Base-by-base conservation (phyloP, 2,113 vertebrate species). In the Pangasianodon gigas region DNA sequence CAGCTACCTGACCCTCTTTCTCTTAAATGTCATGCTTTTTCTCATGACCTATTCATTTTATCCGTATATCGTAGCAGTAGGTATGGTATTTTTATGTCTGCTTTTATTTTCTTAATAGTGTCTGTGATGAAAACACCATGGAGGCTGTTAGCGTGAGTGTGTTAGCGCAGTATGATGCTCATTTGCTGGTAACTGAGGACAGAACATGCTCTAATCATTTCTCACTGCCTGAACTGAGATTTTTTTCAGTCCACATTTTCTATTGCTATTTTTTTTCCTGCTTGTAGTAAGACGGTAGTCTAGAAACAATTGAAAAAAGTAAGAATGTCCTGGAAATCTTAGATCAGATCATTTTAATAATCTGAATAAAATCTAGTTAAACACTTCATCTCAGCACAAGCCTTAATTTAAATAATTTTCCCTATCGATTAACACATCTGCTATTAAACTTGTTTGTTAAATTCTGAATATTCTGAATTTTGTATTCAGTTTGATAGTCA, bases 1-100 rank as follows among this genome's bases (percentile, higher is more conserved):
- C 91, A 91, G 91, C 92, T 93, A 92, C 90, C 92, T 88, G 88
- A 51, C 62, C 60, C 74, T 8, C 18, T 37, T 82, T 83, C 60
- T 16, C 74, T 51, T 67, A 54, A 32, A 67, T 24, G 29, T 14
- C 60, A 41, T 29, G 58, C 79, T 41, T 52, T 80, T 88, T 88
- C 56, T 29, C 69, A 75, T 41, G 32, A 75, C 67, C 11, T n/a
- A 21, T 32, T 46, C 52, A 37, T 77, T 77, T 44, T 41, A 10
- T n/a, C 41, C 51, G 54, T 62, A 48, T 56, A 48, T 46, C 41
- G 6, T 21, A 51, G 75, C 41, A 32, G 56, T 24, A 54, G 85
- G 41, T 83, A 26, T 37, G 13, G 37, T 60, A 62, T 44, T 84
- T 84, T 62, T 84, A 60, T 62, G 82, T 62, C 56, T 18, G 56